Base-by-base conservation (phyloP, 1,140 invertebrate genomes). In the Lepidurus apus region DNA sequence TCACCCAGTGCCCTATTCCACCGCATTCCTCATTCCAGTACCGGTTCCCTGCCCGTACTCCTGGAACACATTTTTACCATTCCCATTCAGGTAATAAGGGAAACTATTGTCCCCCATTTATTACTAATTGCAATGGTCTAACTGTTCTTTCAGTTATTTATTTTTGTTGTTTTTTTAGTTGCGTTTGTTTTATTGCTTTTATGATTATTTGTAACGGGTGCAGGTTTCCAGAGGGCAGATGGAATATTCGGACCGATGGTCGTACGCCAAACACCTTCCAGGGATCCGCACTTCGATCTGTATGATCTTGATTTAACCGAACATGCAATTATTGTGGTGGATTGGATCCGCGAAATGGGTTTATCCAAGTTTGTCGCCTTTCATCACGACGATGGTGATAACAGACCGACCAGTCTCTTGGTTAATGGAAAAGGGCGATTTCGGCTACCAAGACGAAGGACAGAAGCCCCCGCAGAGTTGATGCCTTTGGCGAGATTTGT, bases 281-380 rank as follows among this genome's bases (percentile, higher is more conserved):
- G 78, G 45, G 82, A 84, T 65, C 89, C 88, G 0, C 88, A 93
- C 76, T 86, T 86, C 6, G 81, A 87, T 44, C 83, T 94, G 1
- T 96, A 96, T 84, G 93, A 95, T 81, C 87, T 91, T 80, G 91
- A 91, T 84, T 86, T 95, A 80, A 94, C 93, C 0, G 89, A 91
- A 11, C 92, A 95, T 83, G 87, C 88, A 1, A 89, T 95, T 80
- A 84, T 91, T 1, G 85, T 95, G 3, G 89, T 91, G 42, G 94
- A 95, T 82, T 95, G 94, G 94, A 87, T 91, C n/a, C 89, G 91
- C 79, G 85, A 89, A 73, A 84, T 91, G 5, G 90, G 91, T 0
- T 87, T 90, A 9, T 87, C 88, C 11, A 76, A 79, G 42, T 76
- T 79, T 73, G 26, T 76, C 42, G 78, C 73, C 17, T 73, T 43